Percentiles rank a stretch among this genome's conserved stretches.
These are phyloP conservation scores for Channa striata DNA, from an alignment of 2,797 vertebrate species.

Conservation along the genomic window DNA sequence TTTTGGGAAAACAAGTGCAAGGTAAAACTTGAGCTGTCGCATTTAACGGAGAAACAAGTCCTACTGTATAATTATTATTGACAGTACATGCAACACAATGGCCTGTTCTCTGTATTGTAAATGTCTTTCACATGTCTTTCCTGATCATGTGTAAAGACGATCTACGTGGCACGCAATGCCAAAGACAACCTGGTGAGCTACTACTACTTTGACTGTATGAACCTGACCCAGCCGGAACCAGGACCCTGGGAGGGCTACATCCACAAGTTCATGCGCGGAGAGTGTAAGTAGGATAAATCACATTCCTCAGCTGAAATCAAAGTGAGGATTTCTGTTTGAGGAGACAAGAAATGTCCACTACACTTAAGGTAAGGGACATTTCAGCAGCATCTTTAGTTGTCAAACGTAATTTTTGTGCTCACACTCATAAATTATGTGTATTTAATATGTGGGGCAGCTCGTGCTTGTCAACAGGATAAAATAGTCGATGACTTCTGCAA, in stretches of 20 bases:
- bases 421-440: too few species aligned
- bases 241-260: slow-evolving; percentile 89
- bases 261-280: slow-evolving; percentile 87
- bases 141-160: slow-evolving; percentile 75
- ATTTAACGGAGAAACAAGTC: not conserved
- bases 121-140: not conserved
- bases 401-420: slow-evolving; percentile 5
- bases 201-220: slow-evolving; percentile 92
- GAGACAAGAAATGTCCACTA: not conserved
- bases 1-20: slow-evolving; percentile 94
- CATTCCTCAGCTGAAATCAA: slow-evolving; percentile 9
- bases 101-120: slow-evolving; percentile 4
- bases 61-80: not conserved
- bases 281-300: slow-evolving; percentile 77
- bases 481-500: too few species aligned
- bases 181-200: slow-evolving; percentile 96
- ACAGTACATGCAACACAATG: not conserved
- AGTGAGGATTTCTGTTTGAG: not conserved
- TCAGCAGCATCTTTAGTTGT: slow-evolving; percentile 24
- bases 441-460: too few species aligned
- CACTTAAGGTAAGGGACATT: slow-evolving; percentile 7
- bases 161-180: slow-evolving; percentile 93
- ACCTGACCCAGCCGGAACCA: slow-evolving; percentile 87
- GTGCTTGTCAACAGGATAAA: too few species aligned
- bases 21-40: slow-evolving; percentile 72